phyloP scores from a whole-genome alignment of 2,888 invertebrate species.

The Pollenia amentaria region DNA sequence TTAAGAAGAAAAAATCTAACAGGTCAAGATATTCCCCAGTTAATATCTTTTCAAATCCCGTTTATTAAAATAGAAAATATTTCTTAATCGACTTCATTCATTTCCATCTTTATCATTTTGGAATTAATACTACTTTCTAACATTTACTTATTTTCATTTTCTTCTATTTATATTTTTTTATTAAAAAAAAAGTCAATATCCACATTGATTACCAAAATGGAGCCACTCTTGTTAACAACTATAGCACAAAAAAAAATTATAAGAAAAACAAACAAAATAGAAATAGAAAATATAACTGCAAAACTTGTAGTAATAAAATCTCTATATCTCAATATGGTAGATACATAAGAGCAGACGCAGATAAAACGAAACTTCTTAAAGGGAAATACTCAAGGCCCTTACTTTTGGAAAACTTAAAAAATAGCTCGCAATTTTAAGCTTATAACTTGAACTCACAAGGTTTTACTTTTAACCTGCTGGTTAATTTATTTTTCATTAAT shows the following conservation, averaged over 20 bases:
- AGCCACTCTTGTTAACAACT: slow-evolving; percentile 39
- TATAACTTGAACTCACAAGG: too few relatives aligned
- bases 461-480: too few relatives aligned
- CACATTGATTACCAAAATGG: slow-evolving; percentile 17
- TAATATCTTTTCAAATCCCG: slow-evolving; percentile 19
- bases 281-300: slow-evolving; percentile 33
- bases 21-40: background rate
- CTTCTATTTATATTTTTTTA: slow-evolving; percentile 4
- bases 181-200: slow-evolving; percentile 46
- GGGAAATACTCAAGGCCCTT: too few relatives aligned
- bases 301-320: slow-evolving; percentile 45
- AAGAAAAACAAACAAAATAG: background rate
- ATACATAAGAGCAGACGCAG: background rate
- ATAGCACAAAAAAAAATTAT: background rate
- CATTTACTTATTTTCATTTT: slow-evolving; percentile 33
- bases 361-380: background rate
- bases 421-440: too few relatives aligned
- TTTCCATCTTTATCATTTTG: slow-evolving; percentile 16
- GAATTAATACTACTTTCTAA: slow-evolving; percentile 30
- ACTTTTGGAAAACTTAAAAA: background rate
- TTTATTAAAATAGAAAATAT: slow-evolving; percentile 27
- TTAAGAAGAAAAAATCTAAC: too few relatives aligned
- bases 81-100: slow-evolving; percentile 27
- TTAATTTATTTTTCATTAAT: too few relatives aligned
- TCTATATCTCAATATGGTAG: slow-evolving; percentile 27